phyloP scores from a whole-genome alignment of 2,888 invertebrate species.

The Epirrhoe alternata region DNA sequence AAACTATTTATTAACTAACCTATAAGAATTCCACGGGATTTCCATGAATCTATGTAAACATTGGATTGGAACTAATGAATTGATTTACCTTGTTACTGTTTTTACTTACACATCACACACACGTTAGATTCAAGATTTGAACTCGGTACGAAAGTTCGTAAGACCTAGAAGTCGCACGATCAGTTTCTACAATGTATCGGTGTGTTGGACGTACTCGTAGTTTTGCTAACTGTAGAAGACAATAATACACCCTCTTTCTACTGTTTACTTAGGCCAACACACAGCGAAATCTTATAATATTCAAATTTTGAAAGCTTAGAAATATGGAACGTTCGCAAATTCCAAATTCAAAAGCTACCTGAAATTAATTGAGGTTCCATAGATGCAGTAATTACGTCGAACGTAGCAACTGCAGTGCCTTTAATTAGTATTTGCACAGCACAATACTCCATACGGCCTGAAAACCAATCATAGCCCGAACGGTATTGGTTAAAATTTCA shows the following conservation, averaged over 20 bases:
- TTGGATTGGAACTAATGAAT: not conserved
- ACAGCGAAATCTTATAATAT: too few species aligned
- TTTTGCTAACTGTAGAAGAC: too few species aligned
- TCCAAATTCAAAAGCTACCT: not conserved
- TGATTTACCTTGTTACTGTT: not conserved
- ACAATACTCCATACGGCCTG: slow-evolving; percentile 21
- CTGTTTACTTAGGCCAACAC: too few species aligned
- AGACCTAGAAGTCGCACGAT: not conserved
- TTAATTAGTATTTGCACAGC: slow-evolving; percentile 24
- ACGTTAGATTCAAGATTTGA: not conserved
- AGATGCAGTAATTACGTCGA: slow-evolving; percentile 1
- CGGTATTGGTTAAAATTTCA: slow-evolving; percentile 31
- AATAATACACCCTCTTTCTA: too few species aligned
- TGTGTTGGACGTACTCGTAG: not conserved
- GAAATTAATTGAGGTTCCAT: slow-evolving; percentile 1
- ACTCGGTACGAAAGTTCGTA: not conserved
- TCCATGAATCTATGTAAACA: not conserved
- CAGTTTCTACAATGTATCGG: not conserved
- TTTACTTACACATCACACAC: not conserved
- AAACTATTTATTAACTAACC: slow-evolving; percentile 1
- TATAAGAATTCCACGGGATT: not conserved
- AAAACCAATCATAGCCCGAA: slow-evolving; percentile 29
- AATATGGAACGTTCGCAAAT: not conserved
- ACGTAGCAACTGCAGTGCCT: slow-evolving; percentile 10
- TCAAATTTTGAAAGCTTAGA: too few species aligned